Base-by-base conservation (phyloP, 2,113 vertebrate species). In the Falco punctatus region DNA sequence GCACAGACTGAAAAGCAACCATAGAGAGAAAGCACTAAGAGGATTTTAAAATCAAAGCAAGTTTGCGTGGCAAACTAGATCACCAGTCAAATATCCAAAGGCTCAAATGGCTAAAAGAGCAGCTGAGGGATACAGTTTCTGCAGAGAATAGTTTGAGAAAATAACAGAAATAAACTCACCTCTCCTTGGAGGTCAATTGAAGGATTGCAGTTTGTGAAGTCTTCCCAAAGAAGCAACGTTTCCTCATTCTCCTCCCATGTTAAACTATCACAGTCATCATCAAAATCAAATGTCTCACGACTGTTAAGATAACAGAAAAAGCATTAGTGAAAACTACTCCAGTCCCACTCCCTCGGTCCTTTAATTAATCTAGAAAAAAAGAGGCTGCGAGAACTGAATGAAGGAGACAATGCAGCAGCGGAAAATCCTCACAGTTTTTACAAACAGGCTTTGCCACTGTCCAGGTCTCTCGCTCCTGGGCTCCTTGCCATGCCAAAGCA, bases 161-260 rank as follows among this genome's bases (percentile, higher is more conserved):
- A 48, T 1, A 16, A 30, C 0, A 0, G 38, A 42, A 27, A 17
- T 6, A 7, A 46, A 71, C 97, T 95, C 70, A 98, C 98, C 92
- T 99, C 99, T 32, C 97, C 98, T 62, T 96, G 98, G 49, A 98
- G 96, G 85, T 98, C 97, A 5, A 96, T 95, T 2, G 98, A 98
- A 1, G 99, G 96, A 42, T 99, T 99, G 97, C 99, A 99, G 97
- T 99, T 99, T 33, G 99, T 97, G 91, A 99, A 99, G 95, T 99
- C 99, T 73, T 99, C 99, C 99, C 99, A 99, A 13, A 99, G 98
- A 70, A 99, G 96, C 95, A 99, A 94, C 0, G 99, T 99, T 59
- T 99, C 99, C 80, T 99, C 99, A 1, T 99, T 99, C 92, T 99
- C 99, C 66, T 99, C 99, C 99, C 99, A 99, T 0, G 99, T 99